These are phyloP conservation scores for Chlamydotis undulata DNA, from an alignment of 2,113 vertebrate genomes.

Conservation along the genomic window DNA sequence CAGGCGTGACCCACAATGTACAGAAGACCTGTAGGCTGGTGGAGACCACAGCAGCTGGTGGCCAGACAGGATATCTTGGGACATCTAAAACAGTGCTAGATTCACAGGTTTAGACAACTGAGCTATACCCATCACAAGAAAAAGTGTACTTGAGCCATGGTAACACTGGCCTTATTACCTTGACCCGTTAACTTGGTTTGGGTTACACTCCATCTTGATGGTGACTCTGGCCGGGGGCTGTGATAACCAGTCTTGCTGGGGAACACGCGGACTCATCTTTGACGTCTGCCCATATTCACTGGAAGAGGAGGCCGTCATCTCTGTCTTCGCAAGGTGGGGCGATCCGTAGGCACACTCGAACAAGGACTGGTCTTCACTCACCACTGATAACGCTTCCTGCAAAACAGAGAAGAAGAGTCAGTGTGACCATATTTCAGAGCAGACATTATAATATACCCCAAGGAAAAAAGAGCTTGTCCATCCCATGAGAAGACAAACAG, in stretches of 20 bases:
- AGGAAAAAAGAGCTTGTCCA: background rate
- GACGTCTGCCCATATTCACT: slow-evolving; percentile 86
- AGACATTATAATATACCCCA: background rate
- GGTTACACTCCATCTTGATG: slow-evolving; percentile 90
- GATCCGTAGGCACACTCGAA: slow-evolving; percentile 89
- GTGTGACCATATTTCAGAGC: background rate
- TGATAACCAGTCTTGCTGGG: slow-evolving; percentile 87
- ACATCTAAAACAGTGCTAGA: background rate
- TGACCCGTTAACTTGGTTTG: slow-evolving; percentile 84
- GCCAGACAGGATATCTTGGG: background rate
- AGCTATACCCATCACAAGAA: background rate
- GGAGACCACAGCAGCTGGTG: background rate
- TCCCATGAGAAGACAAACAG: accelerated
- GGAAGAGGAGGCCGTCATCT: slow-evolving; percentile 88
- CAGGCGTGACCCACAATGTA: background rate
- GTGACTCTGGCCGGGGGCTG: slow-evolving; percentile 83
- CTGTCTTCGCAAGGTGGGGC: slow-evolving; percentile 81
- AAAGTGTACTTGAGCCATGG: background rate
- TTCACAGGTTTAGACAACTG: background rate
- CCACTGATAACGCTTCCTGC: slow-evolving; percentile 88
- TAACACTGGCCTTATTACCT: slow-evolving; percentile 74
- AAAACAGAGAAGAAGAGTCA: slow-evolving; percentile 5
- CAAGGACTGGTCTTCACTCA: slow-evolving; percentile 89
- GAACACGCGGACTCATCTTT: slow-evolving; percentile 87
- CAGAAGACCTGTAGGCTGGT: background rate